A percentile compares a stretch with the other conserved stretches of the same genome.
Conservation (phyloP, 2,797 vertebrate genomes). For the Muscicapa comitata region DNA sequence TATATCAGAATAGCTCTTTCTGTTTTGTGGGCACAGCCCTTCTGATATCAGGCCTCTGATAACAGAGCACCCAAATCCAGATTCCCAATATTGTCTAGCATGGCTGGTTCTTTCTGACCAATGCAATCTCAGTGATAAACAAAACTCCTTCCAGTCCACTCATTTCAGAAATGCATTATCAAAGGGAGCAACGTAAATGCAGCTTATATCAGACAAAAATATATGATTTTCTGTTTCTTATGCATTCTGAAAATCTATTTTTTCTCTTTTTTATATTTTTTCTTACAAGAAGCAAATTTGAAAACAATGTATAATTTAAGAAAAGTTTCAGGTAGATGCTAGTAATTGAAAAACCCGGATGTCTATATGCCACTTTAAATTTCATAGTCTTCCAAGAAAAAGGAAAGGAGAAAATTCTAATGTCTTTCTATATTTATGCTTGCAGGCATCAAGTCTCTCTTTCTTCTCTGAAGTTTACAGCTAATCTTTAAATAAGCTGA, state of each 20-base stretch:
- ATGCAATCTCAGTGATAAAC: neutral
- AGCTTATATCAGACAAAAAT: neutral
- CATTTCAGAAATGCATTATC: neutral
- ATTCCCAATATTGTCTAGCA: neutral
- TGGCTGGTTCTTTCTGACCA: neutral
- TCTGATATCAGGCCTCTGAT: neutral
- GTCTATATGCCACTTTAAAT: neutral
- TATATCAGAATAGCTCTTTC: neutral
- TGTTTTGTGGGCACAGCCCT: neutral
- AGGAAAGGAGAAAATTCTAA: neutral
- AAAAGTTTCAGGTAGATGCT: neutral
- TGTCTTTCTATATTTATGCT: constrained; percentile 4
- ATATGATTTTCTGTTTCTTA: neutral
- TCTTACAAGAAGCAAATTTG: neutral
- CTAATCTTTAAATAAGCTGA: constrained; percentile 35
- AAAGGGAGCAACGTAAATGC: neutral
- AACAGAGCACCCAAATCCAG: neutral
- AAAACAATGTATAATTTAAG: neutral
- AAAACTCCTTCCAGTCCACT: neutral
- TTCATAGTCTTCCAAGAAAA: neutral
- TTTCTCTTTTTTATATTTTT: neutral
- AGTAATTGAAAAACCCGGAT: neutral
- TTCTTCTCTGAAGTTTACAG: constrained; percentile 37
- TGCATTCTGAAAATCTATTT: neutral
- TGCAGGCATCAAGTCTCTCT: constrained; percentile 1